Conservation (phyloP, 2,113 vertebrate species). For the Onychostoma macrolepis region DNA sequence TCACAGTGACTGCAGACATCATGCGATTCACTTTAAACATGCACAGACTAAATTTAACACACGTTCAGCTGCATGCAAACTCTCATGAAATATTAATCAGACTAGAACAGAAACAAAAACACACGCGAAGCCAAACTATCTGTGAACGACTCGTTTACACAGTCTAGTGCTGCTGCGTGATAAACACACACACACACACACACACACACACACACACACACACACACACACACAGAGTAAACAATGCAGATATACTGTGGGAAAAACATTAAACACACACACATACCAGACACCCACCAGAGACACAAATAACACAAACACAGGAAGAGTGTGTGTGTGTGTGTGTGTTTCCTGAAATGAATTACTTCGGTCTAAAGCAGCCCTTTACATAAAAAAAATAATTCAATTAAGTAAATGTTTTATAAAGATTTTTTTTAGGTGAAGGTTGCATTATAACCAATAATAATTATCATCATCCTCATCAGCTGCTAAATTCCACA, state of each 20-base stretch:
- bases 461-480: too few relatives aligned
- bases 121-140: neutral
- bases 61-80: neutral
- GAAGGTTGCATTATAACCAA: too few relatives aligned
- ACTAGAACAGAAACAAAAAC: neutral
- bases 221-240: neutral
- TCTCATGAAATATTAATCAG: neutral
- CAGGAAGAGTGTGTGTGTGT: conserved; percentile 19
- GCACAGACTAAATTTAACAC: neutral
- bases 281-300: neutral
- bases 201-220: neutral
- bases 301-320: conserved; percentile 3
- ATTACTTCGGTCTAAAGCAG: too few relatives aligned
- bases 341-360: too few relatives aligned
- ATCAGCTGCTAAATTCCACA: too few relatives aligned
- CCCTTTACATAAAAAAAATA: too few relatives aligned
- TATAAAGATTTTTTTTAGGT: too few relatives aligned
- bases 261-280: neutral
- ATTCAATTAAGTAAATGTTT: too few relatives aligned
- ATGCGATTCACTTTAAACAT: neutral
- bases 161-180: neutral
- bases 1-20: neutral
- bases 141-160: neutral
- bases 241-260: neutral
- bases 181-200: neutral